Percentiles rank a stretch among this genome's conserved stretches.
These are phyloP conservation scores for Agrotis segetum DNA, from an alignment of 2,888 invertebrate species.

Conservation along the genomic window DNA sequence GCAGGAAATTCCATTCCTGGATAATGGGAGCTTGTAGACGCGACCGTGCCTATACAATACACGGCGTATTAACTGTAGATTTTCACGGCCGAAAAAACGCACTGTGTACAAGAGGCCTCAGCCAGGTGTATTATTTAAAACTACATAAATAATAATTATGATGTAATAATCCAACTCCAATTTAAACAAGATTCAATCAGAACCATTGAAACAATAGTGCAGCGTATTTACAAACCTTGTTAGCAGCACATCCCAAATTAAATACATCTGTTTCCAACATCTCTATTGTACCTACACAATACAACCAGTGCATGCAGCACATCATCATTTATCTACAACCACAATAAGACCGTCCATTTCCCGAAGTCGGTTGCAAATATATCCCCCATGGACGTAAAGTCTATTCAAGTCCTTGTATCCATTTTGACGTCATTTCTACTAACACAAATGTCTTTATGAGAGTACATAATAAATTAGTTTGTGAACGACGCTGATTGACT, in stretches of 20 bases:
- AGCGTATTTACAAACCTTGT: slow-evolving; percentile 15
- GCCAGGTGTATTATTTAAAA: no score
- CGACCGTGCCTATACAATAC: no score
- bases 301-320: slow-evolving; percentile 39
- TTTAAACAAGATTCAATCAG: slow-evolving; percentile 13
- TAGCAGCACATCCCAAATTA: slow-evolving; percentile 13
- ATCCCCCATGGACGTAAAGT: slow-evolving; percentile 32
- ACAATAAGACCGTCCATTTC: slow-evolving; percentile 35
- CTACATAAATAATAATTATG: not conserved
- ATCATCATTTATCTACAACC: slow-evolving; percentile 50
- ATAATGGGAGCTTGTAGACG: no score
- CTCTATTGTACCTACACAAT: slow-evolving; percentile 22
- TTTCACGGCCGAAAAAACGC: no score
- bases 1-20: no score
- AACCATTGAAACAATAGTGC: slow-evolving; percentile 10
- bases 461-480: not conserved
- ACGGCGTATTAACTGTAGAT: no score
- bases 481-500: not conserved
- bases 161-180: not conserved
- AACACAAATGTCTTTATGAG: not conserved
- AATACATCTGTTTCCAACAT: slow-evolving; percentile 23
- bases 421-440: not conserved
- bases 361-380: slow-evolving; percentile 52
- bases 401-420: slow-evolving; percentile 1
- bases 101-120: no score